Base-by-base conservation (phyloP, 2,888 invertebrate species). In the Willowsia nigromaculata region DNA sequence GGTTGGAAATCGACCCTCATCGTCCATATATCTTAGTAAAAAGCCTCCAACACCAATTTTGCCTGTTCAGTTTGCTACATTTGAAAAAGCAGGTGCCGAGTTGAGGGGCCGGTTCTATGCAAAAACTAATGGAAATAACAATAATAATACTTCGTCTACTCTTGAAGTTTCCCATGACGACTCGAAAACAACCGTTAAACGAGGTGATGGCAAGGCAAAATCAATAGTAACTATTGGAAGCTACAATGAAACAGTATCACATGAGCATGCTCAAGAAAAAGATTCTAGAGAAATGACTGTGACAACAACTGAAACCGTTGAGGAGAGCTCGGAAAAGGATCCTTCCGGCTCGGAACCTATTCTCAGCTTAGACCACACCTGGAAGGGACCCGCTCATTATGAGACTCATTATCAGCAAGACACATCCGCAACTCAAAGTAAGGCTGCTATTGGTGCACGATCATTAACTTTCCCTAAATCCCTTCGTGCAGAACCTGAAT, bases 401-500 rank as follows among this genome's bases (percentile, higher is more conserved):
- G 91, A 91, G 18, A 65, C 11, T 13, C 47, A 47, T 47, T 15
- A 47, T 47, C 47, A 37, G 37, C 37, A 43, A 78, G 11, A 65
- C 22, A 68, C 80, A 0, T 22, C 11, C 47, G 2, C 18, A 11
- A 2, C 37, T 80, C 33, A 59, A 50, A 43, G 53, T 74, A 59
- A 13, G 9, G 25, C 25, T 59, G 59, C 59, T 9, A 6, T 56
- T 40, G 15, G 30, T 18, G 37, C 47, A 1, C 71, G 82, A n/a
- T 92, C 92, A 15, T 68, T 92, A 83, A 92, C 92, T n/a, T 90
- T 91, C 62, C 92, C 92, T n/a, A 92, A 92, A 78, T 71, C 91
- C 15, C 25, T 86, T 33, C 84, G 90, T 27, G 40, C 90, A 0
- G 92, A 92, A 76, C 92, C 92, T 7, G 92, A 92, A 83, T 92